Conservation (phyloP, 2,888 invertebrate genomes). For the Sinelater perroti region DNA sequence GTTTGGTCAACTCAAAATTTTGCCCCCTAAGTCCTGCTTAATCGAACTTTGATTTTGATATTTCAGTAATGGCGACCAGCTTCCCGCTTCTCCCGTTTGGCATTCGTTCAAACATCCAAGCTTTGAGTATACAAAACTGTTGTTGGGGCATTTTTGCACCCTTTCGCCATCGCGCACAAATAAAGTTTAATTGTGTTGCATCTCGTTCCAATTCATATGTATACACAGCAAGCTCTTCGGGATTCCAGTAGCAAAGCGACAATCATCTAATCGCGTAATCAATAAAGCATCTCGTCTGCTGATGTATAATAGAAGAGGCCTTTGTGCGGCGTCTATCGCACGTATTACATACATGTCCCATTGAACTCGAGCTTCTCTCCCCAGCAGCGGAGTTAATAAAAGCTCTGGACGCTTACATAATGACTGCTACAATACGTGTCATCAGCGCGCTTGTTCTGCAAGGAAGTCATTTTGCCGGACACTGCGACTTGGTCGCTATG, state of each 20-base stretch:
- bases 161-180: too few species aligned
- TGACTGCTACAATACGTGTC: conserved; percentile 60
- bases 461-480: conserved; percentile 60
- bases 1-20: too few species aligned
- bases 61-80: not conserved
- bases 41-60: too few species aligned
- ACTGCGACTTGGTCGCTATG: conserved; percentile 43
- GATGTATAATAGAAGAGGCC: conserved; percentile 31
- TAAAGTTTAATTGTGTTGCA: too few species aligned
- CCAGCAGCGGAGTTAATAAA: conserved; percentile 54
- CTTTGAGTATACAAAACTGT: not conserved
- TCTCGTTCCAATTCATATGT: too few species aligned
- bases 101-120: not conserved
- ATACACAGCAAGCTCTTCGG: too few species aligned
- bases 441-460: conserved; percentile 59
- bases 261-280: conserved; percentile 36
- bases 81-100: conserved; percentile 1
- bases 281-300: conserved; percentile 31
- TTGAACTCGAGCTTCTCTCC: conserved; percentile 43
- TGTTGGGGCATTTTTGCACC: too few species aligned
- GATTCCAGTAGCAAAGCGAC: conserved; percentile 9
- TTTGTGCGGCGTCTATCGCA: conserved; percentile 36
- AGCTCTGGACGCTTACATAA: conserved; percentile 58
- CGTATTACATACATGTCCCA: conserved; percentile 44
- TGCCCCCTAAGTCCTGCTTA: too few species aligned